These are phyloP conservation scores for Takifugu flavidus DNA, from an alignment of 2,113 vertebrate species.

Conservation along the genomic window DNA sequence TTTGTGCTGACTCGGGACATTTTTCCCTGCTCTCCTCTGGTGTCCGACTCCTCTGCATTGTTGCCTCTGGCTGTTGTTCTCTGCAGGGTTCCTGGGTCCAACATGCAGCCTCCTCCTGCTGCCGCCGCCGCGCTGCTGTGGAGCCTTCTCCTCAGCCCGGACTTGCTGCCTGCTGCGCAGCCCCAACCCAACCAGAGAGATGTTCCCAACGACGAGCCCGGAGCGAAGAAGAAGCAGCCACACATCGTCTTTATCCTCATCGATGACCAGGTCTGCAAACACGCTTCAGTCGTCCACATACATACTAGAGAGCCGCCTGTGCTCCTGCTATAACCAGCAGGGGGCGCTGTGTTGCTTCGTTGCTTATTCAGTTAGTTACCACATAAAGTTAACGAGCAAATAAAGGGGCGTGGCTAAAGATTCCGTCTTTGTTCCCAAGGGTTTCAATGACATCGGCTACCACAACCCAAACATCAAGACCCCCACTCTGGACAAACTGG, in stretches of 20 bases:
- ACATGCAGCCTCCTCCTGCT: conserved; percentile 28
- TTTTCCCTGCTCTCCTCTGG: neutral
- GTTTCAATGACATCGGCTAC: conserved; percentile 92
- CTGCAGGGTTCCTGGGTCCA: conserved; percentile 14
- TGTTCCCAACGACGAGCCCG: conserved; percentile 21
- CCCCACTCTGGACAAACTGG: conserved; percentile 89
- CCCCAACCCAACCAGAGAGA: conserved; percentile 62
- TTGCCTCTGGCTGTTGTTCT: neutral
- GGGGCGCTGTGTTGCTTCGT: too few species aligned
- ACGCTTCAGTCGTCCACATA: too few species aligned
- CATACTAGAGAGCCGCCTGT: too few species aligned
- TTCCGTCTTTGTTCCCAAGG: conserved; percentile 46
- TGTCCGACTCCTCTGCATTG: neutral
- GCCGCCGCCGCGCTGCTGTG: conserved; percentile 46
- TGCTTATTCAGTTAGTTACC: too few species aligned
- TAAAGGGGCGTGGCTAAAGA: neutral
- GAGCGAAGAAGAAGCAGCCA: conserved; percentile 69
- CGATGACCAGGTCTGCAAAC: conserved; percentile 80
- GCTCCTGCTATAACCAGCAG: too few species aligned
- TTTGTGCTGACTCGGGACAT: conserved; percentile 24
- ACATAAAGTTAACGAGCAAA: too few species aligned
- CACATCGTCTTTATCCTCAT: conserved; percentile 94
- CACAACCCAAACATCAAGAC: conserved; percentile 91
- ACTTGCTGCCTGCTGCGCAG: conserved; percentile 80
- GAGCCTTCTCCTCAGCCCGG: conserved; percentile 77